Evolutionary conservation across 2,888 invertebrate genomes (phyloP).

Genomic region (Drosophila prostipennis): DNA sequence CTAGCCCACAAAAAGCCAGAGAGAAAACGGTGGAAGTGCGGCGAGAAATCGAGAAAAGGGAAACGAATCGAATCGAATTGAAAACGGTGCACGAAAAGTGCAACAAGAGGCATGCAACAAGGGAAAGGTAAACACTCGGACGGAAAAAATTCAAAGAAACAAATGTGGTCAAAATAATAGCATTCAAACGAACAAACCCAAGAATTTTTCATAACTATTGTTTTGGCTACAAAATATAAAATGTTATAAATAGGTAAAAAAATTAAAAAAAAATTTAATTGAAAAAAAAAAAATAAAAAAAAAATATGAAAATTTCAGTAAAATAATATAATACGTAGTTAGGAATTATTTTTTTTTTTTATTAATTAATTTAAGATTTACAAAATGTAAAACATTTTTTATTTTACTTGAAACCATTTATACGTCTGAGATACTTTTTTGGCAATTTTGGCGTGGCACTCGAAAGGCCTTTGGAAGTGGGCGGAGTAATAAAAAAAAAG

Average conservation of each 20-base stretch:
- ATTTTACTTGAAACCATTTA: neutral
- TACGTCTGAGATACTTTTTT: conserved; percentile 18
- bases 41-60: conserved; percentile 27
- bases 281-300: too few relatives aligned
- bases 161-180: conserved; percentile 2
- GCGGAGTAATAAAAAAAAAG: conserved; percentile 21
- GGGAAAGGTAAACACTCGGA: conserved; percentile 58
- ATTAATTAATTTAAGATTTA: neutral
- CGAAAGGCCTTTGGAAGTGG: conserved; percentile 44
- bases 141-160: conserved; percentile 39
- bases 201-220: neutral
- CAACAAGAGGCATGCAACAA: conserved; percentile 59
- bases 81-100: conserved; percentile 54
- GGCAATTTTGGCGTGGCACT: conserved; percentile 25
- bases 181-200: too few relatives aligned
- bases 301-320: neutral
- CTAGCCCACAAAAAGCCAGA: conserved; percentile 65
- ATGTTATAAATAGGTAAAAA: too few relatives aligned
- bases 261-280: too few relatives aligned
- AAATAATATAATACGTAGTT: too few relatives aligned
- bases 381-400: neutral
- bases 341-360: too few relatives aligned
- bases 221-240: too few relatives aligned
- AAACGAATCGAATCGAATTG: conserved; percentile 39
- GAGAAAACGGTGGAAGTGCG: conserved; percentile 29